Conservation (phyloP, 2,797 vertebrate genomes). For the Schizopygopsis pylzovi region DNA sequence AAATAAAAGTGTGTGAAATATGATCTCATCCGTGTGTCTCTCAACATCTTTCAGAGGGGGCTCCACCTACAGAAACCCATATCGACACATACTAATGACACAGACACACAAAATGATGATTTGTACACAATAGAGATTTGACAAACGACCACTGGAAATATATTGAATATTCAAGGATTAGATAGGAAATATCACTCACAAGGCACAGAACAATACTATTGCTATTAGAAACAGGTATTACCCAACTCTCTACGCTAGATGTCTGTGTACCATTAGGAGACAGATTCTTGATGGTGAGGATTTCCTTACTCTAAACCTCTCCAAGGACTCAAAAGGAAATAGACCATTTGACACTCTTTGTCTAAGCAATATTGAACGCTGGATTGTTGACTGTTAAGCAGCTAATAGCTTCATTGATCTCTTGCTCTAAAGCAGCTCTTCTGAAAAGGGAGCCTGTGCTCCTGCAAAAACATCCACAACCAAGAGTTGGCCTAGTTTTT, state of each 20-base stretch:
- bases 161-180: slow-evolving; percentile 49
- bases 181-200: slow-evolving; percentile 56
- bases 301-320: slow-evolving; percentile 32
- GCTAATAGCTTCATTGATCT: slow-evolving; percentile 8
- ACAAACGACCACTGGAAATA: slow-evolving; percentile 55
- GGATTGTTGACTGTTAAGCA: background rate
- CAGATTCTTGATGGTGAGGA: slow-evolving; percentile 36
- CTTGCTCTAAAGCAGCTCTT: background rate
- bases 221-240: slow-evolving; percentile 62
- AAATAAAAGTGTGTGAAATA: slow-evolving; percentile 32
- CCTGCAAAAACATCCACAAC: background rate
- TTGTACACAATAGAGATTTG: slow-evolving; percentile 45
- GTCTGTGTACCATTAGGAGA: slow-evolving; percentile 31
- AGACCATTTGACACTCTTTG: slow-evolving; percentile 10
- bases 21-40: slow-evolving; percentile 22
- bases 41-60: slow-evolving; percentile 23
- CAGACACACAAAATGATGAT: slow-evolving; percentile 44
- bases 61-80: slow-evolving; percentile 8
- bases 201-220: slow-evolving; percentile 66
- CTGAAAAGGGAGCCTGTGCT: background rate
- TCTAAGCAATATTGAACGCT: slow-evolving; percentile 3
- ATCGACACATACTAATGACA: slow-evolving; percentile 26
- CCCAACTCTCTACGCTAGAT: slow-evolving; percentile 56
- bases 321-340: slow-evolving; percentile 39
- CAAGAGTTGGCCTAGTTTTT: slow-evolving; percentile 2